Evolutionary conservation across 1,140 invertebrate genomes (phyloP), one percentile per base, ranked within the genome.

Genomic region (Heliconius hermathena): DNA sequence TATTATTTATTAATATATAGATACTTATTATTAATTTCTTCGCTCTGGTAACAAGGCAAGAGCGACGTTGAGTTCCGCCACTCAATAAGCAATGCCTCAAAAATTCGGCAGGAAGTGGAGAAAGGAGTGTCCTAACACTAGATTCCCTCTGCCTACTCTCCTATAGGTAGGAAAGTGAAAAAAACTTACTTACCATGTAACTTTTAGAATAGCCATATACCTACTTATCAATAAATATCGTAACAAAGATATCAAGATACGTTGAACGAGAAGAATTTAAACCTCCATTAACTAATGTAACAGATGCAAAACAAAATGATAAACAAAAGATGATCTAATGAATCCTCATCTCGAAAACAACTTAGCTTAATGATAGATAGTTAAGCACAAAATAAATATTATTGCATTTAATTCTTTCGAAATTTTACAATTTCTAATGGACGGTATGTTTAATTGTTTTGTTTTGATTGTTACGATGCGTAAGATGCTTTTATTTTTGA

Each of bases 311-410:
- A 66, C 22, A 66, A 66, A 66, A 26, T 66, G 13, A 66, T 6
- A 66, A 66, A 66, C 26, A 66, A 29, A 29, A 74, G 52, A 54
- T 9, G 22, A 49, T 18, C 73, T 74, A 74, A 74, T 74, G 26
- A 16, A 26, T 16, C 72, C 38, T 13, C 72, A 74, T 74, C 73
- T 74, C 20, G 16, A n/a, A 57, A 74, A 74, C 73, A 74, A 74
- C 22, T 74, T 66, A 66, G 60, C 60, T 16, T 66, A 66, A 66
- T 66, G 22, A 66, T 16, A 29, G 1, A 29, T 66, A 66, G 60
- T 66, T 66, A 66, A 66, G 60, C 3, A 13, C 60, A 29, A 66
- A 66, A 66, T 66, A 66, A 66, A 66, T 29, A 66, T 66, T 66
- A 66, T 29, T 66, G 22, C 60, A 66, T 66, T n/a, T 11, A 66